These are phyloP conservation scores for Drosophila grimshawi DNA, from an alignment of 1,140 invertebrate species.

Conservation along the genomic window DNA sequence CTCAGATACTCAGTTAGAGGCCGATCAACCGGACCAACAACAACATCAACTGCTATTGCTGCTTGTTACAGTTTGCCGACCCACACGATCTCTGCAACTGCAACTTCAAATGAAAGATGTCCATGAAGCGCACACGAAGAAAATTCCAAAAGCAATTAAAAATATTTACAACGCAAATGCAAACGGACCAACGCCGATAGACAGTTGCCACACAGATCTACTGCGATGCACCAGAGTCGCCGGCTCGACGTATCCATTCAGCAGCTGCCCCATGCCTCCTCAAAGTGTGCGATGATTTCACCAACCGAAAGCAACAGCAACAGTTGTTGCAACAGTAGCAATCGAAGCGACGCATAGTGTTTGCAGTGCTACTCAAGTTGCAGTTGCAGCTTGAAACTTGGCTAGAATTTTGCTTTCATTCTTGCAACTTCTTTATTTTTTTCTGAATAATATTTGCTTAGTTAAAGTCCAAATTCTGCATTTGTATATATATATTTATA, in stretches of 20 bases:
- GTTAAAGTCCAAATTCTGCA: too few species aligned
- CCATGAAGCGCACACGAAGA: conserved; percentile 70
- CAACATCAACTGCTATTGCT: conserved; percentile 9
- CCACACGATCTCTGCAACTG: conserved; percentile 56
- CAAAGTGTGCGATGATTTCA: conserved; percentile 27
- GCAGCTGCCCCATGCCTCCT: conserved; percentile 25
- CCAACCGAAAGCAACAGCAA: conserved; percentile 15
- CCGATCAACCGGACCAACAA: conserved; percentile 48
- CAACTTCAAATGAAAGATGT: conserved; percentile 70
- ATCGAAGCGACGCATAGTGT: conserved; percentile 25
- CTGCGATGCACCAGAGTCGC: conserved; percentile 46
- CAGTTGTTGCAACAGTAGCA: conserved; percentile 11
- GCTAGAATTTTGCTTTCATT: too few species aligned
- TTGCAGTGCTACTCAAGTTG: not conserved
- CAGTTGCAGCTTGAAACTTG: not conserved
- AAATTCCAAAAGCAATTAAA: conserved; percentile 81
- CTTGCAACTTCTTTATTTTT: too few species aligned
- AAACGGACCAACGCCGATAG: conserved; percentile 35
- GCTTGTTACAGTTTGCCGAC: conserved; percentile 74
- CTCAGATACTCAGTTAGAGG: conserved; percentile 10
- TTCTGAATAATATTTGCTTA: too few species aligned
- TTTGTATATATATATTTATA: too few species aligned
- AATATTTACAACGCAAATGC: conserved; percentile 82
- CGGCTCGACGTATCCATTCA: conserved; percentile 29
- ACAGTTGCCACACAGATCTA: conserved; percentile 35